phyloP scores from a whole-genome alignment of 2,113 vertebrate genomes.

The Parotia lawesii region DNA sequence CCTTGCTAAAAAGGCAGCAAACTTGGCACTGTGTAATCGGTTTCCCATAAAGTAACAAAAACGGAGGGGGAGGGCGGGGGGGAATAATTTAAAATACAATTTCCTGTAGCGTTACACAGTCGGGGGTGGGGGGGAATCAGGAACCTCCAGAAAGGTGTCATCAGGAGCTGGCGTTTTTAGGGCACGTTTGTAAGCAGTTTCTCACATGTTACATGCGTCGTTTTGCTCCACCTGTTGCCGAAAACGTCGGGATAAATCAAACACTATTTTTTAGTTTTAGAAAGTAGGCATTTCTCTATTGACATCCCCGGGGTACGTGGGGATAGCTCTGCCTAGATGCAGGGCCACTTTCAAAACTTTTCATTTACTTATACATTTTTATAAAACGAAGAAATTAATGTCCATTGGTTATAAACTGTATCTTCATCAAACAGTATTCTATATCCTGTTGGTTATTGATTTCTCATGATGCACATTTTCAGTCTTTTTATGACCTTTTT shows the following conservation, averaged over 20 bases:
- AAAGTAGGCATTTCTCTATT: neutral
- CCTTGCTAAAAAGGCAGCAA: neutral
- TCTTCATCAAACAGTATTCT: neutral
- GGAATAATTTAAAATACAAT: neutral
- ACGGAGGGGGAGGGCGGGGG: accelerated
- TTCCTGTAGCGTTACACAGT: neutral
- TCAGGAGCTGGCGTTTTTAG: neutral
- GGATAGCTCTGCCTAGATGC: no score
- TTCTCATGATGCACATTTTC: neutral
- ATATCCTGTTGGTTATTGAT: neutral
- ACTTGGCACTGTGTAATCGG: neutral
- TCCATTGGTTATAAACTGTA: neutral
- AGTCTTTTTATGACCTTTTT: neutral
- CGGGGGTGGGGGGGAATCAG: neutral
- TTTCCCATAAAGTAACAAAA: neutral
- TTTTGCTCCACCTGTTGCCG: neutral
- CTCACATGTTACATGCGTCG: accelerated
- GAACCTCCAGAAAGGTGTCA: neutral
- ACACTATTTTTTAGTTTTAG: neutral
- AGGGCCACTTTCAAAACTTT: neutral
- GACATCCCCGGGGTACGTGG: accelerated
- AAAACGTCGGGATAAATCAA: neutral
- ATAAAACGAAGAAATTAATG: neutral
- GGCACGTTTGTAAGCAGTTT: neutral
- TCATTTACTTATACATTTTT: neutral